phyloP scores from a whole-genome alignment of 2,113 vertebrate species.

The Corvus hawaiiensis region DNA sequence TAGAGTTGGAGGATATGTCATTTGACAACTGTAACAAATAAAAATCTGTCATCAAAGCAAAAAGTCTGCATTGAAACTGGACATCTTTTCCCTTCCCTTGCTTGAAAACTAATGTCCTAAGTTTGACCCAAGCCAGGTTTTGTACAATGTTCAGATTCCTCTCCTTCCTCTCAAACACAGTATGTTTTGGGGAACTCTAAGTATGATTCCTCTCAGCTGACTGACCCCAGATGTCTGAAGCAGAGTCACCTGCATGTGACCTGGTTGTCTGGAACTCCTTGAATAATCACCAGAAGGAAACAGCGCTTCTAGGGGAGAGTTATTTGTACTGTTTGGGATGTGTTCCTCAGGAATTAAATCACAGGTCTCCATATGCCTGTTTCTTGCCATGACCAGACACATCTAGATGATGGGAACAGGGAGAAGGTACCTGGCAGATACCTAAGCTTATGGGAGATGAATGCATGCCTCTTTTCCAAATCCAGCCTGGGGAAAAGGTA shows the following conservation, averaged over 20 bases:
- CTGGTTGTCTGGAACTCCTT: background rate
- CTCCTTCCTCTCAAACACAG: conserved; percentile 12
- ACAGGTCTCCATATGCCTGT: background rate
- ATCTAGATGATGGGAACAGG: background rate
- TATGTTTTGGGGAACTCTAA: background rate
- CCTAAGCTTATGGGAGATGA: background rate
- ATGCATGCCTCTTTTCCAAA: background rate
- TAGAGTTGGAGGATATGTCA: conserved; percentile 67
- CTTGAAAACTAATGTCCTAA: conserved; percentile 70
- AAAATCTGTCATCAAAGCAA: conserved; percentile 41
- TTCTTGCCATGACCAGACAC: background rate
- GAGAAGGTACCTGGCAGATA: background rate
- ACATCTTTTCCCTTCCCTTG: conserved; percentile 23
- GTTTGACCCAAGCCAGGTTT: conserved; percentile 66
- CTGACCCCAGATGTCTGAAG: background rate
- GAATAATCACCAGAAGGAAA: background rate
- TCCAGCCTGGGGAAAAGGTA: background rate
- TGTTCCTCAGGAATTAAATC: background rate
- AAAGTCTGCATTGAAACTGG: conserved; percentile 55
- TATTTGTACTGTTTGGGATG: background rate
- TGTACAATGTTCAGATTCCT: conserved; percentile 69
- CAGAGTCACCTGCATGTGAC: background rate
- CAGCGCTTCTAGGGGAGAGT: background rate
- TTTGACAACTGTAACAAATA: conserved; percentile 54
- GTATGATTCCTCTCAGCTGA: background rate